phyloP scores from a whole-genome alignment of 2,113 vertebrate species.

The Pelobates fuscus region DNA sequence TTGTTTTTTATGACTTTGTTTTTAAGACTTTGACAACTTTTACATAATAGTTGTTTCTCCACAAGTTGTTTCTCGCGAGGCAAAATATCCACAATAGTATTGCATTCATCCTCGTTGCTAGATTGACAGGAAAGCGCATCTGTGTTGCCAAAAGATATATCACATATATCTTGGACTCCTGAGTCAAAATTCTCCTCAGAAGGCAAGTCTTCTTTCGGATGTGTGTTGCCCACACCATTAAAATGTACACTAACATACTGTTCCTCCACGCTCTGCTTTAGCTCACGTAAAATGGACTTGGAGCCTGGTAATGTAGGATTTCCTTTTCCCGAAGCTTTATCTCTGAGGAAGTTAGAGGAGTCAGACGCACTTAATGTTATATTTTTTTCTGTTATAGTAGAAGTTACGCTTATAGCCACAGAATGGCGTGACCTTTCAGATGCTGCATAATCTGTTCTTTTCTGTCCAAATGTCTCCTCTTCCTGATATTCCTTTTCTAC shows the following conservation, averaged over 20 bases:
- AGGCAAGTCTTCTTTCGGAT: not conserved
- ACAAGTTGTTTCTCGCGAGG: not conserved
- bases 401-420: slow-evolving; percentile 1
- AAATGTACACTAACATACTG: not conserved
- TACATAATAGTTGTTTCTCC: slow-evolving; percentile 4
- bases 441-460: not conserved
- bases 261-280: not conserved
- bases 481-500: not conserved
- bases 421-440: not conserved
- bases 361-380: not conserved
- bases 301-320: too few species aligned
- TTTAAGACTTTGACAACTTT: slow-evolving; percentile 1
- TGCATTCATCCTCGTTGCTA: not conserved
- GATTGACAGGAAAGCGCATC: not conserved
- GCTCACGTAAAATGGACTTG: not conserved
- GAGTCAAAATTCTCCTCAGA: too few species aligned
- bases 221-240: too few species aligned
- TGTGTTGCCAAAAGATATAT: not conserved
- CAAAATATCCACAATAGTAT: not conserved
- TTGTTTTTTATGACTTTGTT: slow-evolving; percentile 1
- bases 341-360: not conserved
- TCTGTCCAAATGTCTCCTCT: too few species aligned
- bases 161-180: not conserved
- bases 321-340: not conserved
- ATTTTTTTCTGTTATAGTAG: not conserved